These are phyloP conservation scores for Paracentrotus lividus DNA, from an alignment of 53 echinoderm and acorn worm genomes.

Conservation along the genomic window DNA sequence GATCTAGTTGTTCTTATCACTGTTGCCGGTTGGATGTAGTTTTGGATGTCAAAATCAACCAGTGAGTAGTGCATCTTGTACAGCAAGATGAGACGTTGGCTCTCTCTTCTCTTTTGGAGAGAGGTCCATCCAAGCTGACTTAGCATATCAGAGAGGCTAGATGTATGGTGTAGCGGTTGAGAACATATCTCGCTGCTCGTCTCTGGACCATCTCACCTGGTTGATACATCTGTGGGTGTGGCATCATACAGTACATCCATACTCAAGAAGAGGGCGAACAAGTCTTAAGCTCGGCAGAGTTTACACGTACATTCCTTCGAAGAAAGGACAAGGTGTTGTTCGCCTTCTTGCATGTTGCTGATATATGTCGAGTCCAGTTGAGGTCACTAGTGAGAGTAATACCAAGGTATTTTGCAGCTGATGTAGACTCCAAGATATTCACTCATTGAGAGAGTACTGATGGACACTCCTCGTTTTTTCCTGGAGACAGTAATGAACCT, in stretches of 20 bases:
- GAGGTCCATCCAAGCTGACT: constrained; percentile 50
- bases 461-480: not conserved
- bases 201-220: constrained; percentile 64
- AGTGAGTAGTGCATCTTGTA: constrained; percentile 58
- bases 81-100: constrained; percentile 43
- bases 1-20: not conserved
- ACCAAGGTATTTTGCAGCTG: constrained; percentile 33
- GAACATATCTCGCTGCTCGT: constrained; percentile 57
- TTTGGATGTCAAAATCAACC: constrained; percentile 35
- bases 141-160: constrained; percentile 45
- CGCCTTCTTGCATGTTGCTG: constrained; percentile 40
- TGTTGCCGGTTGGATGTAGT: constrained; percentile 38
- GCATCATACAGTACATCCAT: constrained; percentile 56
- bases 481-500: constrained; percentile 39
- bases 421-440: not conserved
- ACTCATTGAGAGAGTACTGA: no score
- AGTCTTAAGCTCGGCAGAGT: constrained; percentile 53
- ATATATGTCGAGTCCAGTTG: constrained; percentile 36
- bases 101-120: constrained; percentile 52
- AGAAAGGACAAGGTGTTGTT: constrained; percentile 60
- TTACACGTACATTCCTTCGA: constrained; percentile 3
- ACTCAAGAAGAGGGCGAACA: constrained; percentile 53
- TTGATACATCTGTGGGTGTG: constrained; percentile 32
- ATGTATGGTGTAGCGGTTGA: constrained; percentile 49
- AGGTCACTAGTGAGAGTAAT: constrained; percentile 22